Evolutionary conservation across 2,113 vertebrate species (phyloP).

Genomic region (Pluvianellus socialis): DNA sequence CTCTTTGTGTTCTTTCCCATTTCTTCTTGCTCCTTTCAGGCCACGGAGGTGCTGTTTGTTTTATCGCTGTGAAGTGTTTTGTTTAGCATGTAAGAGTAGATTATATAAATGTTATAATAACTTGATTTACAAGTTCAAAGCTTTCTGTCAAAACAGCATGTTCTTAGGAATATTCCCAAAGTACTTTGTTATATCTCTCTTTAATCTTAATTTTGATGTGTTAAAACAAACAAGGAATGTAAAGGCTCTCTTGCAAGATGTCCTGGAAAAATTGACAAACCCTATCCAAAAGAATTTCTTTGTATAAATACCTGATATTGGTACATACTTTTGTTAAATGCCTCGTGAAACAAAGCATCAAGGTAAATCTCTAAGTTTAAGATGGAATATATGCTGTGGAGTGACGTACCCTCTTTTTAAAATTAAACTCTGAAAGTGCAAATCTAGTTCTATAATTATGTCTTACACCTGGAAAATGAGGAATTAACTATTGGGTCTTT

Average conservation of each 20-base stretch:
- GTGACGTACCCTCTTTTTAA: accelerated
- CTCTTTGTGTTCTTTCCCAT: not conserved
- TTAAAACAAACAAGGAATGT: not conserved
- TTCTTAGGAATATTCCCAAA: not conserved
- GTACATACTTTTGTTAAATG: not conserved
- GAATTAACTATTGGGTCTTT: not conserved
- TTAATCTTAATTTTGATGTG: not conserved
- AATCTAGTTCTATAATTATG: not conserved
- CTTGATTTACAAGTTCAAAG: slow-evolving; percentile 1
- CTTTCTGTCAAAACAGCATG: slow-evolving; percentile 8
- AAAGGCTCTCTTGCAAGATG: not conserved
- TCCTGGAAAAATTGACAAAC: not conserved
- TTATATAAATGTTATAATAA: slow-evolving; percentile 15
- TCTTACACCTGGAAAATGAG: not conserved
- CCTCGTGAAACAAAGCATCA: not conserved
- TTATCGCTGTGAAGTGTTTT: not conserved
- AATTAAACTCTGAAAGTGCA: not conserved
- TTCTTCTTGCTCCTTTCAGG: not conserved
- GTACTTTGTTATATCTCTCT: not conserved
- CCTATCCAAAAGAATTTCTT: not conserved
- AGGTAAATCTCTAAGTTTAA: not conserved
- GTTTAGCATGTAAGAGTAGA: not conserved
- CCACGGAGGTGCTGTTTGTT: not conserved
- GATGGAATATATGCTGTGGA: not conserved
- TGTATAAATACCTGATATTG: not conserved